These are phyloP conservation scores for Drosophila nebulosa DNA, from an alignment of 1,140 invertebrate species.

Conservation along the genomic window DNA sequence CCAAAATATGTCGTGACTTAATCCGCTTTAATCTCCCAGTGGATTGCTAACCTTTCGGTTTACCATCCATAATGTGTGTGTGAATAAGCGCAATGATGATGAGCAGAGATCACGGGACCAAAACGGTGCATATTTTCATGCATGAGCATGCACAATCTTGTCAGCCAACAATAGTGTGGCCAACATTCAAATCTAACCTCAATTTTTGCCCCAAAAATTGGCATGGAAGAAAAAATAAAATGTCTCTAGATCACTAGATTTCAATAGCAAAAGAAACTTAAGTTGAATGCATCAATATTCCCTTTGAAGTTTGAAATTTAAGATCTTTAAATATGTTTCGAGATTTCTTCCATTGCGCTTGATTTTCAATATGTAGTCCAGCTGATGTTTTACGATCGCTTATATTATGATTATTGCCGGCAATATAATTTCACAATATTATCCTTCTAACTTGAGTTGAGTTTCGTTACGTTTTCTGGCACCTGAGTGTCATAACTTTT, in stretches of 20 bases:
- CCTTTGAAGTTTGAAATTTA: too few species aligned
- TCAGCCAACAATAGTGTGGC: background rate
- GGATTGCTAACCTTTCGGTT: slow-evolving; percentile 51
- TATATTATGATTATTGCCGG: background rate
- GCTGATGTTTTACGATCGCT: background rate
- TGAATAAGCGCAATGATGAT: slow-evolving; percentile 24
- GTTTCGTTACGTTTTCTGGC: too few species aligned
- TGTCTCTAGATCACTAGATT: background rate
- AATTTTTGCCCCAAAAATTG: too few species aligned
- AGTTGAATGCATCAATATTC: too few species aligned
- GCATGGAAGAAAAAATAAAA: too few species aligned
- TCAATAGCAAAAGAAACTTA: too few species aligned
- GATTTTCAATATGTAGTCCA: too few species aligned
- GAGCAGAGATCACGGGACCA: background rate
- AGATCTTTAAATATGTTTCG: too few species aligned
- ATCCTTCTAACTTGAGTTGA: background rate
- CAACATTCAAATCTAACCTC: background rate
- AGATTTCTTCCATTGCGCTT: too few species aligned
- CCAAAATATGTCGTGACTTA: slow-evolving; percentile 72
- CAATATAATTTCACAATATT: background rate
- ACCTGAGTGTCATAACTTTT: slow-evolving; percentile 37
- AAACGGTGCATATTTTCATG: background rate
- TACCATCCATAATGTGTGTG: slow-evolving; percentile 48
- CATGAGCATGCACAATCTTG: background rate
- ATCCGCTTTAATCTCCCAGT: slow-evolving; percentile 61